These are phyloP conservation scores for Oscheius sp. DNA, from an alignment of 2,888 invertebrate genomes.

Conservation along the genomic window DNA sequence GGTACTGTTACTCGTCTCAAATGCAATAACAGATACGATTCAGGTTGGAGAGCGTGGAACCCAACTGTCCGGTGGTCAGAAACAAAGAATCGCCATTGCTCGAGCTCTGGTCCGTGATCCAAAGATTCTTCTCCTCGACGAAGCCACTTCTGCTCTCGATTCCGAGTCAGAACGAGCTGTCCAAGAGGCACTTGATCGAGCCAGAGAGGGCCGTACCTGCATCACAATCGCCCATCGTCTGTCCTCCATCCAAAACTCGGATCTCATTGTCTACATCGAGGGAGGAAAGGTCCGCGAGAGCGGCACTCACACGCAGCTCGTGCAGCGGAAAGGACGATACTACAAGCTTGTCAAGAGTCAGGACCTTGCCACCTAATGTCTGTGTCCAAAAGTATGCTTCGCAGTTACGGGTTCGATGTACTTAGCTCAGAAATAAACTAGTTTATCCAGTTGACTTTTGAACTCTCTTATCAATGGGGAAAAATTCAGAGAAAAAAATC, in stretches of 20 bases:
- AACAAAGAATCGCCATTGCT: constrained; percentile 88
- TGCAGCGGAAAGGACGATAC: constrained; percentile 56
- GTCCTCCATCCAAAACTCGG: constrained; percentile 67
- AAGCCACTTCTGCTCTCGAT: constrained; percentile 71
- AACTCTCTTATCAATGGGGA: too few species aligned
- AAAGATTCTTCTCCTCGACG: constrained; percentile 54
- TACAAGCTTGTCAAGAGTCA: constrained; percentile 59
- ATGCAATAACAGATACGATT: neutral
- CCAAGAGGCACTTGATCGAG: constrained; percentile 67
- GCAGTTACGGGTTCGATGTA: too few species aligned
- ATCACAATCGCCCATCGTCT: constrained; percentile 69
- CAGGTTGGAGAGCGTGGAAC: constrained; percentile 81
- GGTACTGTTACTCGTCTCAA: constrained; percentile 71
- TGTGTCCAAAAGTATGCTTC: too few species aligned
- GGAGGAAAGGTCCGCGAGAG: constrained; percentile 49
- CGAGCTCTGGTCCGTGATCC: constrained; percentile 54
- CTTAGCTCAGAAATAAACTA: too few species aligned
- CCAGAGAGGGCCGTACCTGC: constrained; percentile 66
- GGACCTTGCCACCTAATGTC: constrained; percentile 38
- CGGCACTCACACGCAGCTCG: constrained; percentile 61
- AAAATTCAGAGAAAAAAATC: too few species aligned
- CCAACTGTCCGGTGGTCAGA: constrained; percentile 87
- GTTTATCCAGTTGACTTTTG: too few species aligned
- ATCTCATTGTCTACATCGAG: constrained; percentile 66
- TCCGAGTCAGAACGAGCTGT: constrained; percentile 58